A percentile compares a stretch with the other conserved stretches of the same genome.
phyloP scores from a whole-genome alignment of 2,888 invertebrate species.

The Ormyrus pomaceus region DNA sequence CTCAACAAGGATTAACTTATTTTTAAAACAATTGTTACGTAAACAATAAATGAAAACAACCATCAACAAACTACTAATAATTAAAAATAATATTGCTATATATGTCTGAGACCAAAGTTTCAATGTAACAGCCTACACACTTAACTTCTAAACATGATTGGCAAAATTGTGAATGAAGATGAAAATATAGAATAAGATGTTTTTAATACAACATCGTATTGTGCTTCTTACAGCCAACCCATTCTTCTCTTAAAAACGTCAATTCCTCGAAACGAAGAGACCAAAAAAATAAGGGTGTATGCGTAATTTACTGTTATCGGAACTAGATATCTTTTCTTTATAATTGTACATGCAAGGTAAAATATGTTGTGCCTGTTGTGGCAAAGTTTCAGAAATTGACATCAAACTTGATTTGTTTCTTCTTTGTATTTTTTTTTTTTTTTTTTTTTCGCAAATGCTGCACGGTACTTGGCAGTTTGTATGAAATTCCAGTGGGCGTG shows the following conservation, averaged over 20 bases:
- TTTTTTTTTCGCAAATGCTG: constrained; percentile 33
- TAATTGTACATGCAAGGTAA: constrained; percentile 42
- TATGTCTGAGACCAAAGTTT: constrained; percentile 34
- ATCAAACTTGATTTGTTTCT: constrained; percentile 35
- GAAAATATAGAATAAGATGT: constrained; percentile 6
- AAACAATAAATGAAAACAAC: constrained; percentile 30
- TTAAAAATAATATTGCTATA: constrained; percentile 37
- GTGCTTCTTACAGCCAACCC: constrained; percentile 39
- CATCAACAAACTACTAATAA: constrained; percentile 18
- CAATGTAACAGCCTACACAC: constrained; percentile 34
- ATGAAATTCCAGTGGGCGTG: constrained; percentile 49
- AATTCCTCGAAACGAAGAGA: constrained; percentile 49
- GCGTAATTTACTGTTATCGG: constrained; percentile 6
- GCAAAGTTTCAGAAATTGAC: constrained; percentile 46
- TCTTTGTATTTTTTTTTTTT: neutral
- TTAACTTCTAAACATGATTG: constrained; percentile 11
- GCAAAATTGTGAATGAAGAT: constrained; percentile 26
- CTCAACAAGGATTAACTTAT: constrained; percentile 50
- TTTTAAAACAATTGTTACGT: constrained; percentile 22
- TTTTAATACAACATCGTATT: constrained; percentile 42
- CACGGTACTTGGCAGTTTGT: constrained; percentile 51
- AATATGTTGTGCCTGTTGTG: constrained; percentile 20
- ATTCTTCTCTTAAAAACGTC: constrained; percentile 44
- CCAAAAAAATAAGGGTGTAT: constrained; percentile 33
- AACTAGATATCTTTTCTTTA: constrained; percentile 15